Conservation (phyloP, 2,113 vertebrate genomes). For the Epinephelus moara region DNA sequence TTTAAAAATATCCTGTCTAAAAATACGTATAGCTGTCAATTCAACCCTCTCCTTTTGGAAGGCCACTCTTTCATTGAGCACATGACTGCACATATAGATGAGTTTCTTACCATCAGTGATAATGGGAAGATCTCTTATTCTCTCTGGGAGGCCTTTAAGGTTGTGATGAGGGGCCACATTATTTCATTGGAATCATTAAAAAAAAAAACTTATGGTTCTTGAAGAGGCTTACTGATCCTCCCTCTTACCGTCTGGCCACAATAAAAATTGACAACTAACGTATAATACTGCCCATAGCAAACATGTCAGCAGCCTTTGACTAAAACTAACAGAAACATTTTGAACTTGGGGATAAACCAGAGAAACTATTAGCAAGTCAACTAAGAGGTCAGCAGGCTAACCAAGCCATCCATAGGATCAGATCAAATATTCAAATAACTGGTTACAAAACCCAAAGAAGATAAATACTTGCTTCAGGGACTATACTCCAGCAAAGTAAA, state of each 20-base stretch:
- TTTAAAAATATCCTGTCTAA: not conserved
- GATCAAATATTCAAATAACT: no score
- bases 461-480: no score
- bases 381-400: no score
- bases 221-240: not conserved
- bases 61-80: not conserved
- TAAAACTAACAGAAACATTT: not conserved
- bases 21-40: not conserved
- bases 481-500: not conserved
- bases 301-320: no score
- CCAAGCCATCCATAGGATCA: no score
- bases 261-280: not conserved
- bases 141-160: slow-evolving; percentile 3
- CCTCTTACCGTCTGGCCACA: not conserved
- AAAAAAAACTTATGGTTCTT: not conserved
- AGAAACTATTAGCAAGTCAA: not conserved
- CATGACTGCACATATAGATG: not conserved
- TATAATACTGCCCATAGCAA: no score
- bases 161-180: not conserved
- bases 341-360: not conserved
- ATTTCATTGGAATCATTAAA: slow-evolving; percentile 5
- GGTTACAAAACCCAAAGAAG: no score
- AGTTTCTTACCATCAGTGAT: not conserved
- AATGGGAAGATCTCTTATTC: slow-evolving; percentile 19
- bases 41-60: slow-evolving; percentile 20